Conservation (phyloP, 2,113 vertebrate species). For the Acanthisitta chloris region DNA sequence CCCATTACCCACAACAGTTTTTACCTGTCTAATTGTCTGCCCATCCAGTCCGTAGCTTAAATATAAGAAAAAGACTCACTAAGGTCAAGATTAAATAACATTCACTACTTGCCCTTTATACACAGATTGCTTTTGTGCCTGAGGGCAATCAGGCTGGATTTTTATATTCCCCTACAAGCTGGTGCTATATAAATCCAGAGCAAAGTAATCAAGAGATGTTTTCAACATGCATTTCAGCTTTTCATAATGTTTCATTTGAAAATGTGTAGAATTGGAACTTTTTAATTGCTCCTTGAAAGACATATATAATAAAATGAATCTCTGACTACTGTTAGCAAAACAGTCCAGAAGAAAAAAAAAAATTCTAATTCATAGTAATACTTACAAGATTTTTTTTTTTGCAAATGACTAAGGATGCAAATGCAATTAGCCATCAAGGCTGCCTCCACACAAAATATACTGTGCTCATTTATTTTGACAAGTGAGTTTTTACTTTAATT, state of each 20-base stretch:
- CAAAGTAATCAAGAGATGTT: neutral
- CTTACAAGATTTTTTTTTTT: neutral
- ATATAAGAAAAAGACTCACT: neutral
- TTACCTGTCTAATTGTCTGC: neutral
- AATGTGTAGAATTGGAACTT: neutral
- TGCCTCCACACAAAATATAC: conserved; percentile 2
- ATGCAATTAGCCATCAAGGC: conserved; percentile 13
- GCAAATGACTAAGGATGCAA: neutral
- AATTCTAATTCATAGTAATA: neutral
- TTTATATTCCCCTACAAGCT: neutral
- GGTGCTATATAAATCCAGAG: neutral
- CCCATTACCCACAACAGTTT: neutral
- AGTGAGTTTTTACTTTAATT: conserved; percentile 44
- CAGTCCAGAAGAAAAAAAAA: neutral
- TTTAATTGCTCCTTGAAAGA: neutral
- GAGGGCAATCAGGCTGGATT: neutral
- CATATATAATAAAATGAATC: neutral
- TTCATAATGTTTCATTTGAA: neutral
- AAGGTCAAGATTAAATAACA: neutral
- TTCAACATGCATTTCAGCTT: neutral
- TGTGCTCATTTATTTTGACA: conserved; percentile 48
- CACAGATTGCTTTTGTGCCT: neutral
- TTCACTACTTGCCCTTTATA: neutral
- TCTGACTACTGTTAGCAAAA: neutral
- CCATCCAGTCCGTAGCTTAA: neutral